These are phyloP conservation scores for Zaprionus africanus DNA, from an alignment of 1,140 invertebrate species.

Conservation along the genomic window DNA sequence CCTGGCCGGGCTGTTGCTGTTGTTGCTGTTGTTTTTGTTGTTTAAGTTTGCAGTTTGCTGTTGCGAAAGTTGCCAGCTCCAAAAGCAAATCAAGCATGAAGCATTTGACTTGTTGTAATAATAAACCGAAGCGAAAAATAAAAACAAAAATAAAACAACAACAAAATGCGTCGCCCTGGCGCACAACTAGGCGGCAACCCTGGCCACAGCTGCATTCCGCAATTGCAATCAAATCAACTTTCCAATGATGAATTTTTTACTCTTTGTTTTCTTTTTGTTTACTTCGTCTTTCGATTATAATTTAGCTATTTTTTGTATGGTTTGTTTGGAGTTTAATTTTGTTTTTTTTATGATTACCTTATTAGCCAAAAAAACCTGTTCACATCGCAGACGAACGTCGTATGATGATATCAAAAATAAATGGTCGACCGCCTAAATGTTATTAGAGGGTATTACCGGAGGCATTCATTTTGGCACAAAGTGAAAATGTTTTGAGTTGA, in stretches of 20 bases:
- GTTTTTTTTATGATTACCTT: conserved; percentile 58
- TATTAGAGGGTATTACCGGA: conserved; percentile 20
- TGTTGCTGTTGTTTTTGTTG: background rate
- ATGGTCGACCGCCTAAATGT: conserved; percentile 52
- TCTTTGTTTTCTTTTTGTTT: background rate
- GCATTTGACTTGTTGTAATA: conserved; percentile 58
- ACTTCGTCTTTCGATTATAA: conserved; percentile 68
- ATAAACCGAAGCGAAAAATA: conserved; percentile 38
- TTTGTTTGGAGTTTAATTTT: conserved; percentile 9
- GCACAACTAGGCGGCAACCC: conserved; percentile 63
- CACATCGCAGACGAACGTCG: conserved; percentile 27
- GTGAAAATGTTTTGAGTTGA: conserved; percentile 55
- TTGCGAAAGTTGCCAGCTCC: conserved; percentile 37
- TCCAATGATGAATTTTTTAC: conserved; percentile 69
- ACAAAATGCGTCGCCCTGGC: conserved; percentile 62
- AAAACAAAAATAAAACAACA: conserved; percentile 7
- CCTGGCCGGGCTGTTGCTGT: background rate
- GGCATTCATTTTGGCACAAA: conserved; percentile 40
- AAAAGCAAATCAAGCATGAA: conserved; percentile 69
- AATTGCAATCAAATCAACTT: conserved; percentile 77
- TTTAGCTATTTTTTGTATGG: conserved; percentile 57
- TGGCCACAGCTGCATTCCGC: conserved; percentile 65
- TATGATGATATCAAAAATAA: conserved; percentile 64
- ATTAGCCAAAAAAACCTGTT: conserved; percentile 66
- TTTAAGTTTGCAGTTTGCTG: conserved; percentile 10